Base-by-base conservation (phyloP, 2,797 vertebrate genomes). In the Pristis pectinata region DNA sequence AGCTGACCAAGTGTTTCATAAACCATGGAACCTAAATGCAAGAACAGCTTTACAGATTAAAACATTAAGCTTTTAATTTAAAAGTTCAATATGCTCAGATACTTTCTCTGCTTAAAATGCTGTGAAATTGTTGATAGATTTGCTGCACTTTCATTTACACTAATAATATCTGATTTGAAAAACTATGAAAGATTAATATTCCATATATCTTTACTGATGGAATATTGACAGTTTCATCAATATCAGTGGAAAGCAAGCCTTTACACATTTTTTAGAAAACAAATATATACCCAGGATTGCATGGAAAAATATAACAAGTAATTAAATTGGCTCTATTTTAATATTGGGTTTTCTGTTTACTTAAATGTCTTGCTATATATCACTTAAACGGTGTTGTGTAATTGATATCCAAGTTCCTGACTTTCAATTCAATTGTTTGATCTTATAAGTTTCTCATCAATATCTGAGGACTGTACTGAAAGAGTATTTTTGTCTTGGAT, bases 1-100 rank as follows among this genome's bases (percentile, higher is more conserved):
- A 97, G 97, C 70, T 98, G 97, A 49, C 97, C 97, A 64, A 98
- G 96, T 94, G 97, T 97, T 95, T 98, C 97, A 95, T 97, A 98
- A 13, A 98, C 97, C 97, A 98, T 97, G 95, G 97, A 97, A 70
- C 97, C 97, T 98, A 83, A 64, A 94, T 19, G n/a, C 72, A 94
- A n/a, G 37, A 91, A 74, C 72, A 77, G 3, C 74, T 94, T 74
- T 34, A 76, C 1, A 8, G 2, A 76, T 94, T 13, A 49, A 70
- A 49, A 74, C 11, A 74, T 70, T 44, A 72, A 74, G 4, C 41
- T 49, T 72, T 93, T 22, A 34, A 1, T 53, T 3, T 49, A 15
- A 93, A 53, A 49, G 3, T 27, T 93, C 41, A 72, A 93, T 44
- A 17, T 91, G n/a, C 9, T 91, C 7, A 91, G 13, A 67, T 24